Evolutionary conservation across 2,888 invertebrate genomes (phyloP).

Genomic region (Apamea monoglypha): DNA sequence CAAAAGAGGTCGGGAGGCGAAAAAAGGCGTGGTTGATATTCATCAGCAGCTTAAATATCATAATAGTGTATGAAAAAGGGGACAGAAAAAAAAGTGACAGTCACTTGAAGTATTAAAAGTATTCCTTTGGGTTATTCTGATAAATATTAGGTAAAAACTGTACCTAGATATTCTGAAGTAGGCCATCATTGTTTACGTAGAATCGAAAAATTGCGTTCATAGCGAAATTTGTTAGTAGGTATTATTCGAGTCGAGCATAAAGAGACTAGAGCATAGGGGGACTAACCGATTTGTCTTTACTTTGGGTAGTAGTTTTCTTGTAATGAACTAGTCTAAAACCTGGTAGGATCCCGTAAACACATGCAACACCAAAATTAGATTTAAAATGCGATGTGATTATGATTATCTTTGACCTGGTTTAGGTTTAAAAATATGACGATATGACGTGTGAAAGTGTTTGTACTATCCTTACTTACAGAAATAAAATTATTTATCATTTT

Average conservation of each 20-base stretch:
- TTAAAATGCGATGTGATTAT: background rate
- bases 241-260: no score
- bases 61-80: conserved; percentile 22
- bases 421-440: no score
- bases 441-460: no score
- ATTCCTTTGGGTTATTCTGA: background rate
- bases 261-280: no score
- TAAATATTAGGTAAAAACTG: background rate
- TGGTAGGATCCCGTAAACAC: background rate
- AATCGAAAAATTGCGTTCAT: no score
- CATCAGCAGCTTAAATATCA: conserved; percentile 50
- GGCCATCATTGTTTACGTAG: background rate
- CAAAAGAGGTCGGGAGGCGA: conserved; percentile 68
- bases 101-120: conserved; percentile 1
- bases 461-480: no score
- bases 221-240: no score
- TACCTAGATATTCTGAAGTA: background rate
- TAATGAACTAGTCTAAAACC: background rate
- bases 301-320: background rate
- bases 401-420: no score
- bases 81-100: background rate
- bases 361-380: background rate
- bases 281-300: background rate
- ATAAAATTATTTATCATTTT: no score
- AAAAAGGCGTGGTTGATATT: conserved; percentile 68